Base-by-base conservation (phyloP, 2,797 vertebrate genomes). In the Diplodus puntazzo region DNA sequence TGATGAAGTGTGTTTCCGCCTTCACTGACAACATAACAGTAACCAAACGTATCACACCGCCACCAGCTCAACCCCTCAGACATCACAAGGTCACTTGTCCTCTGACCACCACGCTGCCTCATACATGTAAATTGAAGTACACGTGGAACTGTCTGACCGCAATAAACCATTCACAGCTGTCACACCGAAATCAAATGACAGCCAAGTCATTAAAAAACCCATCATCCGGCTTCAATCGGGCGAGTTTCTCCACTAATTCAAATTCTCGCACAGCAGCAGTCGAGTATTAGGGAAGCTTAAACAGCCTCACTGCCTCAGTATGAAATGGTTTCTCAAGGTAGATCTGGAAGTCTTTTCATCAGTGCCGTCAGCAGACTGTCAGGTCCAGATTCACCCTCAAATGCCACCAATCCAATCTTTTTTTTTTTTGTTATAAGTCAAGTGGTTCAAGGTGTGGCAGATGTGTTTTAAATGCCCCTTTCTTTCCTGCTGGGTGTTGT, bases 401-500 rank as follows among this genome's bases (percentile, higher is more conserved):
- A 54, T 17, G 54, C 43, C 57, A 54, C 42, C 8, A 62, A 62
- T 27, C 8, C n/a, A 59, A 17, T 77, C 16, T 30, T 66, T 67
- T 76, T 48, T 14, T 48, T n/a, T n/a, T n/a, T n/a, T n/a, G n/a
- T n/a, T 25, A 25, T 25, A 27, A 27, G 14, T 73, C 46, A 81
- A 75, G 43, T n/a, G 42, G 18, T 43, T 8, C 8, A 67, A 49
- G 46, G 27, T 77, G 67, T 72, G 72, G 75, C 83, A 69, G 73
- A 81, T 85, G 79, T 89, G 83, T 87, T 92, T 81, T 84, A 94
- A 82, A 89, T 87, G 90, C 27, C 89, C 83, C 67, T 79, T 92
- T 89, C 91, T 94, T 90, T 92, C 92, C 91, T 94, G 74, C 88
- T 91, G 93, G 92, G 94, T 94, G 91, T 92, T 94, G 94, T 96